Conservation (phyloP, 2,797 vertebrate genomes). For the Percopsis omiscomaycus region DNA sequence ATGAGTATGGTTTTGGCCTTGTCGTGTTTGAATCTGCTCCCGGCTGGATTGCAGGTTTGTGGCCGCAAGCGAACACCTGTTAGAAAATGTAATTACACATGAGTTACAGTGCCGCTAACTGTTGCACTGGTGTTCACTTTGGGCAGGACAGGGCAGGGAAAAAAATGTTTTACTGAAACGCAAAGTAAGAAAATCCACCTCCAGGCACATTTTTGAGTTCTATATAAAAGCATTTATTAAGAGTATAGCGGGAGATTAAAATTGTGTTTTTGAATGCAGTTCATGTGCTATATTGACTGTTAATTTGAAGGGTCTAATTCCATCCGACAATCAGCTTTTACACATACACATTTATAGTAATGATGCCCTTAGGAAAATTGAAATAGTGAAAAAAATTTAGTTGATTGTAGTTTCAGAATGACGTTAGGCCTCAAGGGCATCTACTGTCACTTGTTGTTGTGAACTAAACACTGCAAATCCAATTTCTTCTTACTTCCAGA, state of each 20-base stretch:
- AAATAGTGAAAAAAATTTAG: background rate
- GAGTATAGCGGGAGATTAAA: background rate
- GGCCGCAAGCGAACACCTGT: conserved; percentile 74
- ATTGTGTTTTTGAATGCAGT: background rate
- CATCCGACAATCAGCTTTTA: background rate
- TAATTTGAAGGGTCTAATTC: background rate
- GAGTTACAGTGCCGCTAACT: conserved; percentile 53
- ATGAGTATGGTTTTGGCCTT: conserved; percentile 69
- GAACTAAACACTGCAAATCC: background rate
- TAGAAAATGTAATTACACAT: conserved; percentile 73
- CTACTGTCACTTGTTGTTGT: background rate
- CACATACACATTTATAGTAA: no score
- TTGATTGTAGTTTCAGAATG: background rate
- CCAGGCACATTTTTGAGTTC: no score
- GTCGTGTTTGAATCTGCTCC: conserved; percentile 74
- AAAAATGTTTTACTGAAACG: conserved; percentile 19
- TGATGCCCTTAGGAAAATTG: no score
- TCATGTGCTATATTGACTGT: background rate
- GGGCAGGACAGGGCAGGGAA: conserved; percentile 48
- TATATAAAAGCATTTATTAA: no score
- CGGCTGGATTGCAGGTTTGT: conserved; percentile 74
- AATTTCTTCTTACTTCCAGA: conserved; percentile 6
- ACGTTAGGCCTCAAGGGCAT: background rate
- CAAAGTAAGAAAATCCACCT: background rate
- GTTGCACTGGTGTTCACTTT: conserved; percentile 29